These are phyloP conservation scores for Caenorhabditis sp. DNA, from an alignment of 2,888 invertebrate genomes.

Conservation along the genomic window DNA sequence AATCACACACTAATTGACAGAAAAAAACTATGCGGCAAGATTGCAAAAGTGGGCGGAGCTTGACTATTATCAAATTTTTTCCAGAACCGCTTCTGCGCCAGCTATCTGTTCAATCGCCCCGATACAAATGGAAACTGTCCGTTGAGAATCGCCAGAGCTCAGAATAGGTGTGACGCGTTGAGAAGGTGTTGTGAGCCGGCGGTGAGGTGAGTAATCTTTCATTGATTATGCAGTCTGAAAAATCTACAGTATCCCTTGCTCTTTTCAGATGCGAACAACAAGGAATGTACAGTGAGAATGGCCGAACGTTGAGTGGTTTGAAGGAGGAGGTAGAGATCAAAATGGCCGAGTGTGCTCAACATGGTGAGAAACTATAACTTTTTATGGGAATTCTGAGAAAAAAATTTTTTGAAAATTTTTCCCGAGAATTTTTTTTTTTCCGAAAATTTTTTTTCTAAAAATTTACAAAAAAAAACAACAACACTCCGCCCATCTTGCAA, in stretches of 20 bases:
- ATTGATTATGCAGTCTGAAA: neutral
- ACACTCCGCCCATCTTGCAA: too few species aligned
- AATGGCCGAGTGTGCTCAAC: constrained; percentile 69
- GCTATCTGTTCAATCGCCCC: constrained; percentile 47
- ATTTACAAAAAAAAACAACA: too few species aligned
- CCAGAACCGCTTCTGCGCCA: constrained; percentile 54
- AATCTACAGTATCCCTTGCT: neutral
- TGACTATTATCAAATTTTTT: neutral
- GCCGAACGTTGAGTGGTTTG: constrained; percentile 64
- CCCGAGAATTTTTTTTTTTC: too few species aligned
- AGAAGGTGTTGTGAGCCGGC: constrained; percentile 71
- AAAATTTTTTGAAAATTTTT: too few species aligned
- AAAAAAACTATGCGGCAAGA: too few species aligned
- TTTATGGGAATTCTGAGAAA: neutral
- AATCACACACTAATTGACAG: too few species aligned
- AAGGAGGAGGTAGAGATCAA: constrained; percentile 68
- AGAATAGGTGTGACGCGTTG: constrained; percentile 68
- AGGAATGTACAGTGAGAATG: constrained; percentile 63
- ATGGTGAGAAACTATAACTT: constrained; percentile 10
- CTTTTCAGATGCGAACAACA: constrained; percentile 67
- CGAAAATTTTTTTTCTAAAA: too few species aligned
- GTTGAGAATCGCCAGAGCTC: constrained; percentile 50
- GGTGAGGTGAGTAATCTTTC: constrained; percentile 46
- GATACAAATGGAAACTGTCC: constrained; percentile 39
- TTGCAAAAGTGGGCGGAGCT: too few species aligned